Evolutionary conservation across 2,797 vertebrate genomes (phyloP), one percentile per base, ranked within the genome.

Genomic region (Tiaroga cobitis): DNA sequence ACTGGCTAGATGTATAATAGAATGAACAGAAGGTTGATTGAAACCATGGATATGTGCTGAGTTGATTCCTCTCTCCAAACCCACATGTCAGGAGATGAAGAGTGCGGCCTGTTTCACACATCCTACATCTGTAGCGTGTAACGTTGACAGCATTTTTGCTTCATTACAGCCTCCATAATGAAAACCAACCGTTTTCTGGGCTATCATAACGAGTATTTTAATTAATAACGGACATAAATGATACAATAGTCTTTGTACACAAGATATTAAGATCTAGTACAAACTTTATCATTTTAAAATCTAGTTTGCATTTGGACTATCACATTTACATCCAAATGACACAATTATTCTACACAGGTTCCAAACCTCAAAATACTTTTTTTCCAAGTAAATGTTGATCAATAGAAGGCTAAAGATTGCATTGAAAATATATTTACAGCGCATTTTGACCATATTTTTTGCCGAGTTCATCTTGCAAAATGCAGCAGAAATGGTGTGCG

Each of bases 21-120:
- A 41, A 65, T 32, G 77, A 54, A 85, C 41, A 26, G 8, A 41
- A 8, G 39, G 46, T 81, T 81, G 72, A 81, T 84, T 81, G 65
- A 81, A 84, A 77, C 49, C 63, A 39, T 81, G 72, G 26, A 46
- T 34, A 37, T 11, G 29, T 34, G 51, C 15, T 1, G 41, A 63
- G 29, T 24, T 29, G 9, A 34, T 65, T 59, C 41, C 32, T 77
- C 81, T 61, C 18, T 61, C 59, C 49, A 61, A 61, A 80, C 26
- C 41, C 74, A 43, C 16, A 76, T 46, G 61, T 80, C 81, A 15
- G 70, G 43, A 83, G 89, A 79, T 88, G 11, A 73, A 73, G 54
- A 63, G 68, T 43, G 24, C 0, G 19, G 54, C 29, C 32, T 74
- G 81, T 75, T 37, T 83, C 9, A 83, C 81, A 46, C 51, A 82